Base-by-base conservation (phyloP, 2,888 invertebrate genomes). In the Diaphora mendica region DNA sequence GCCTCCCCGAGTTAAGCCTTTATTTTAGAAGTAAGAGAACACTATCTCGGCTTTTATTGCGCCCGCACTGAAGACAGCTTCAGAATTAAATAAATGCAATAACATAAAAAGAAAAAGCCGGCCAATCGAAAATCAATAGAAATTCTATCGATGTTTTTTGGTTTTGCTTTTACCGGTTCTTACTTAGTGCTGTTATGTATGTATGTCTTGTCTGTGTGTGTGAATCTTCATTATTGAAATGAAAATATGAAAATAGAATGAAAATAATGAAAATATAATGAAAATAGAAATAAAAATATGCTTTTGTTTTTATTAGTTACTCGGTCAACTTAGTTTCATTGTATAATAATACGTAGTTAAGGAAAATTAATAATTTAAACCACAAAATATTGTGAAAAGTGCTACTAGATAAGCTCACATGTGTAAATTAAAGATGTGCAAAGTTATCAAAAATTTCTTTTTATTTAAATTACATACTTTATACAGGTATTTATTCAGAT, bases 1-100 rank as follows among this genome's bases (percentile, higher is more conserved):
- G 95, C 92, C 92, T 93, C 92, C 91, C 93, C 88, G 91, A 88
- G 92, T 92, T 95, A 94, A 95, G 94, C 95, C 95, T 95, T 95
- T 95, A 93, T 93, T 94, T 94, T 93, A 92, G 87, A 92, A 93
- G 90, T 88, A 89, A 86, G 81, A 88, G 91, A 91, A 93, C 93
- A 95, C 94, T 95, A 95, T 95, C 92, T 91, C 84, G 86, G 90
- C 92, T 93, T 94, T 94, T 93, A 94, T 92, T 92, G 91, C 89
- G 89, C 87, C 86, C 89, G 86, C 87, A 86, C 86, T 87, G 88
- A 79, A 90, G 89, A 90, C 90, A 89, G 87, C 83, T 87, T 86
- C 86, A 86, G 84, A 88, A 85, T 86, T 86, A 88, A 90, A 86
- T 89, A 90, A 91, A 92, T 91, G 87, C 85, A 91, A 90, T 91